These are phyloP conservation scores for Pangasius mekongensis DNA, from an alignment of 2,797 vertebrate genomes.

Conservation along the genomic window DNA sequence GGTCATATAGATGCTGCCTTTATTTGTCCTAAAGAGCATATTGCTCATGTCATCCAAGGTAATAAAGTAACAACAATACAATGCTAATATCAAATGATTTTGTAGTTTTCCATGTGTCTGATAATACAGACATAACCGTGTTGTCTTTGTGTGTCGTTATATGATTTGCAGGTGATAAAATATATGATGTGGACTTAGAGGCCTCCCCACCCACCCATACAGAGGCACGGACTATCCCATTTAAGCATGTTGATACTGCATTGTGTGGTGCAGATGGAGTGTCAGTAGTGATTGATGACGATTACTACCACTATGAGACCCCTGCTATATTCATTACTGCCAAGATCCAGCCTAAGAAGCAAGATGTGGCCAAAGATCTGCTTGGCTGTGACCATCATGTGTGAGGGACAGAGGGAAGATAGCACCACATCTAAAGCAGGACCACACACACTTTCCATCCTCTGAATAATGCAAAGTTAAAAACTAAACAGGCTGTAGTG, in stretches of 20 bases:
- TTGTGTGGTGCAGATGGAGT: constrained; percentile 65
- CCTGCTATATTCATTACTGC: background rate
- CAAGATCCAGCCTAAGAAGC: constrained; percentile 49
- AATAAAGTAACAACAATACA: constrained; percentile 17
- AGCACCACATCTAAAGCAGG: background rate
- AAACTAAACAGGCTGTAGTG: background rate
- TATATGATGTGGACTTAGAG: constrained; percentile 68
- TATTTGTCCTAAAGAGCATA: constrained; percentile 68
- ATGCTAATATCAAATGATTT: background rate
- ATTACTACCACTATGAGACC: constrained; percentile 64
- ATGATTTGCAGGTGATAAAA: constrained; percentile 54
- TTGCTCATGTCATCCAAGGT: constrained; percentile 80
- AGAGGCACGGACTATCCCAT: constrained; percentile 35
- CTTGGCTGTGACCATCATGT: constrained; percentile 70
- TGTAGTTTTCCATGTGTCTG: background rate
- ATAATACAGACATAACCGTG: background rate
- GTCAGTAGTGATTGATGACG: constrained; percentile 62
- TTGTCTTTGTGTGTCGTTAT: constrained; percentile 9
- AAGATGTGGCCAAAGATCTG: constrained; percentile 62
- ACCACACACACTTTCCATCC: background rate
- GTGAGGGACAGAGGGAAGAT: constrained; percentile 9
- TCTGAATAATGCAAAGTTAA: constrained; percentile 5
- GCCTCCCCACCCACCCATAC: constrained; percentile 40
- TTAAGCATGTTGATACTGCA: constrained; percentile 62
- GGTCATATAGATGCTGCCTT: constrained; percentile 78